A percentile compares a stretch with the other conserved stretches of the same genome.
phyloP scores from a whole-genome alignment of 2,797 vertebrate genomes.

The Neopelma chrysocephalum region DNA sequence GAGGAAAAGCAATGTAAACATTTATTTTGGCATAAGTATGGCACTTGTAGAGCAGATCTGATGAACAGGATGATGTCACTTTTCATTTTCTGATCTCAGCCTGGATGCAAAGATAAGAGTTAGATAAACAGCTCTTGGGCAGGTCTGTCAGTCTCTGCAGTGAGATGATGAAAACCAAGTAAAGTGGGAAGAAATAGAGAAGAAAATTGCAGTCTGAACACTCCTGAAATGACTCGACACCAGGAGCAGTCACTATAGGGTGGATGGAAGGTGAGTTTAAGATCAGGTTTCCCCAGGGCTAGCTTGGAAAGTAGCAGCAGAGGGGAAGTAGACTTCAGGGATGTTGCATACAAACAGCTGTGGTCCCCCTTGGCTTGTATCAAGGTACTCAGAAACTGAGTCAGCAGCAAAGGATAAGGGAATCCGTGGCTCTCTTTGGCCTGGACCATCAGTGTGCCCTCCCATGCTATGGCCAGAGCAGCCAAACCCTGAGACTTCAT shows the following conservation, averaged over 20 bases:
- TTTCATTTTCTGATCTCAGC: constrained; percentile 3
- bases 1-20: neutral
- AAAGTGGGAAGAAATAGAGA: neutral
- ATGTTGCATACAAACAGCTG: neutral
- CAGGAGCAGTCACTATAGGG: neutral
- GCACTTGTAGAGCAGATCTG: neutral
- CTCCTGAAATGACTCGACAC: fast-evolving
- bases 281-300: neutral
- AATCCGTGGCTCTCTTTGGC: neutral
- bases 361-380: neutral
- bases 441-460: neutral
- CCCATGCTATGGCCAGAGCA: neutral
- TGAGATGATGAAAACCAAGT: neutral
- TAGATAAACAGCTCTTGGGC: neutral
- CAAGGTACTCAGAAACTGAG: neutral
- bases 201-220: neutral
- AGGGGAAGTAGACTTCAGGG: neutral
- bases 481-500: neutral
- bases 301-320: neutral
- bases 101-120: neutral
- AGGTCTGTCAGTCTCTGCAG: neutral
- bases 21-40: constrained; percentile 22
- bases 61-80: neutral
- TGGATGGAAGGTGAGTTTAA: neutral
- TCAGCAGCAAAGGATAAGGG: neutral